Conservation (phyloP, 2,113 vertebrate genomes). For the Eptesicus fuscus region DNA sequence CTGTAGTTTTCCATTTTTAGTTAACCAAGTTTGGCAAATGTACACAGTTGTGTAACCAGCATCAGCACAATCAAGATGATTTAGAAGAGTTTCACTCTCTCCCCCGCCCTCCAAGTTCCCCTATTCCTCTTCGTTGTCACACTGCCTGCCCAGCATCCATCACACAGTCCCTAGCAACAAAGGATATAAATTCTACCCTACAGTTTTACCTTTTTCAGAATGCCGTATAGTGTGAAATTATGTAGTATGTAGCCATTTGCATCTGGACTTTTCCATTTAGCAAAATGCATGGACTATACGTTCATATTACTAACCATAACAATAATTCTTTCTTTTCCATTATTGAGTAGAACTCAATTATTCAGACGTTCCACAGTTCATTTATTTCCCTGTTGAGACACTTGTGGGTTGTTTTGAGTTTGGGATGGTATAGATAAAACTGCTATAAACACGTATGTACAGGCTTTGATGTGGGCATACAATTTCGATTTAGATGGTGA, state of each 20-base stretch:
- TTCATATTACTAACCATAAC: neutral
- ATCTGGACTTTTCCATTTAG: neutral
- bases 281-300: neutral
- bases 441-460: neutral
- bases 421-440: neutral
- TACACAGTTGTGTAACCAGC: neutral
- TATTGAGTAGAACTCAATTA: neutral
- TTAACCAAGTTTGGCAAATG: neutral
- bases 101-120: neutral
- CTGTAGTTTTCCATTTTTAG: neutral
- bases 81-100: neutral
- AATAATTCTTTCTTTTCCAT: neutral
- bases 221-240: neutral
- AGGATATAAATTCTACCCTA: neutral
- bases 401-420: neutral
- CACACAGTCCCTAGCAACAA: neutral
- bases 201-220: neutral
- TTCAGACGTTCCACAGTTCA: neutral
- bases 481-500: neutral
- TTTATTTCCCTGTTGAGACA: neutral
- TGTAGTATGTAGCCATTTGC: neutral
- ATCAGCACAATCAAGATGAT: neutral
- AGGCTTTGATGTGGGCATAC: neutral
- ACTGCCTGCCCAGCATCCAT: fast-evolving
- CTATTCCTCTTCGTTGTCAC: neutral